These are phyloP conservation scores for Phoebastria nigripes DNA, from an alignment of 2,797 vertebrate species.

Conservation along the genomic window DNA sequence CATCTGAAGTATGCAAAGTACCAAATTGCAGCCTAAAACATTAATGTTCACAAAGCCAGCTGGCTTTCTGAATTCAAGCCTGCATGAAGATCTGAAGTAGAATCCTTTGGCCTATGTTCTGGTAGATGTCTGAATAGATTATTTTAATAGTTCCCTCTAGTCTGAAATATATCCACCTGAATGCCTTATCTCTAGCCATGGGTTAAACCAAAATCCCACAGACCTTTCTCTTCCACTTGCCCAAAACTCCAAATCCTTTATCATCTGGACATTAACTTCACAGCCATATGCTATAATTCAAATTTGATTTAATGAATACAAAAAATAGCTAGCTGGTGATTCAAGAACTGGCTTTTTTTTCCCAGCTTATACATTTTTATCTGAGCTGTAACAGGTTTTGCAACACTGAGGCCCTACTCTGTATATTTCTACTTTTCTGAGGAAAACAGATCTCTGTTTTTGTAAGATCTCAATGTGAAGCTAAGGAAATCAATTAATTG, in stretches of 20 bases:
- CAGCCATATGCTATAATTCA: neutral
- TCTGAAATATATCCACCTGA: neutral
- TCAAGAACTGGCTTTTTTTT: accelerated
- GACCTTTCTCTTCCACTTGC: neutral
- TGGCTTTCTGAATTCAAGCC: neutral
- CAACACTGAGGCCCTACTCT: neutral
- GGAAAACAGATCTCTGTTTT: neutral
- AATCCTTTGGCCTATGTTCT: neutral
- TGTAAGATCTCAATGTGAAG: neutral
- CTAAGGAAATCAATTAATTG: neutral
- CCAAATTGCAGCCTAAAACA: neutral
- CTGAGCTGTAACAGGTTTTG: neutral
- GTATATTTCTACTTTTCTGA: neutral
- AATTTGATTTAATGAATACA: neutral
- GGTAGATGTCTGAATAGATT: neutral
- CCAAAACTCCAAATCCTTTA: neutral
- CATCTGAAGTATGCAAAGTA: neutral
- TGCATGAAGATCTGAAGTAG: neutral
- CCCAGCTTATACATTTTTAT: neutral
- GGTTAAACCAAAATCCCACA: neutral
- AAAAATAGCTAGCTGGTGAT: neutral
- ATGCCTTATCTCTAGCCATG: neutral
- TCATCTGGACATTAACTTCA: neutral
- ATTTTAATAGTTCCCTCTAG: neutral
- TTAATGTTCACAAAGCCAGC: neutral